Evolutionary conservation across 2,888 invertebrate species (phyloP), one percentile per base, ranked within the genome.

Genomic region (Cephus spinipes): DNA sequence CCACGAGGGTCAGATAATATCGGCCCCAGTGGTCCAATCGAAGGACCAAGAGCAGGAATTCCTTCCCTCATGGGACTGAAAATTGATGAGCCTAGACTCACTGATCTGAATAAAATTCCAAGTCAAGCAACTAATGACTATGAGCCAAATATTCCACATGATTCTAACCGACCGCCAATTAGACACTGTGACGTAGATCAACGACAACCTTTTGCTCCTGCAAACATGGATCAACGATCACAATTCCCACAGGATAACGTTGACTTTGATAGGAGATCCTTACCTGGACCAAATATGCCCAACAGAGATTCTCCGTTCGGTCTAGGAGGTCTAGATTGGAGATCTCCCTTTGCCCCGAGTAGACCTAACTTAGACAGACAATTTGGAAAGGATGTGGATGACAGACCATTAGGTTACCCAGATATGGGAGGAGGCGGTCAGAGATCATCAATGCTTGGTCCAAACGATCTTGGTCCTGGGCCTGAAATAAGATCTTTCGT

Each of bases 51-150:
- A 31, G n/a, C n/a, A 76, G 79, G 79, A 1, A 86, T 86, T 76
- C 87, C 87, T 15, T 85, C 86, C 6, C 78, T 87, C 12, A 81
- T 85, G 76, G 81, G 84, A 1, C 77, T 87, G 15, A 82, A 87
- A 77, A 79, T 85, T 40, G 85, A 87, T 33, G 74, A 76, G 3
- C 80, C 82, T 9, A 74, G 71, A 71, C 4, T 76, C 33, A 55
- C 34, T 35, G 68, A 34, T 69, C 32, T 36, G 23, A 12, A 69
- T 40, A 71, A 30, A 23, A 36, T 34, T 75, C n/a, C n/a, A 4
- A 77, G 69, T 40, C 69, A 75, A 69, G 33, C 15, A 40, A 30
- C 31, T 34, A 71, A n/a, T 33, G 75, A 75, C 15, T 74, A 36
- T 11, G 68, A 55, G 36, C 15, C 31, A 15, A 75, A 74, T 36